These are phyloP conservation scores for Aleiodes alternator DNA, from an alignment of 2,888 invertebrate genomes.

Conservation along the genomic window DNA sequence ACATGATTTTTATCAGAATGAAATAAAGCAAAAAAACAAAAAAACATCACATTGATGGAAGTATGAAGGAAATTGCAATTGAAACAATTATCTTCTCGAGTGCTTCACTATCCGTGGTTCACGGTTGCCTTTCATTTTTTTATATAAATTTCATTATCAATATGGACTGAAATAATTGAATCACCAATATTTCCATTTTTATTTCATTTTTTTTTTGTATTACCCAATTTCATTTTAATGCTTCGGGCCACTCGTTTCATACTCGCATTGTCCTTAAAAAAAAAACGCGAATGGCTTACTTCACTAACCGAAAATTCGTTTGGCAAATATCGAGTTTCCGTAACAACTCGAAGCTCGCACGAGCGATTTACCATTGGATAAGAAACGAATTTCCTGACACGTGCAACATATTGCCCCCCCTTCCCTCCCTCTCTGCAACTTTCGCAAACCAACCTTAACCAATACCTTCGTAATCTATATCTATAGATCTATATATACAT, in stretches of 20 bases:
- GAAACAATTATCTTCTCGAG: no score
- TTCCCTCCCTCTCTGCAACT: slow-evolving; percentile 30
- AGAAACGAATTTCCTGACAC: slow-evolving; percentile 62
- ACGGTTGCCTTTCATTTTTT: no score
- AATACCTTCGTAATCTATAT: slow-evolving; percentile 26
- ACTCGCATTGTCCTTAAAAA: neutral
- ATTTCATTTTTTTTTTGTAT: neutral
- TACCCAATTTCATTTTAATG: neutral
- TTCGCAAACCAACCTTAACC: slow-evolving; percentile 42
- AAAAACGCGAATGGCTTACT: neutral
- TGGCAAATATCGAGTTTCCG: slow-evolving; percentile 45
- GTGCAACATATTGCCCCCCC: slow-evolving; percentile 55
- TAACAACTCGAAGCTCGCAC: slow-evolving; percentile 41
- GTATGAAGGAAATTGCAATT: no score
- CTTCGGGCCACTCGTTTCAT: neutral
- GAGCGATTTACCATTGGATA: slow-evolving; percentile 48
- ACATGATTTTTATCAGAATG: no score
- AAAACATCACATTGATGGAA: no score
- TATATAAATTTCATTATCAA: no score
- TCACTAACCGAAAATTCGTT: slow-evolving; percentile 34
- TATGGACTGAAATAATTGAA: no score
- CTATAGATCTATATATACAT: slow-evolving; percentile 44
- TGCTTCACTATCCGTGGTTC: no score
- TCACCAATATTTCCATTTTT: no score
- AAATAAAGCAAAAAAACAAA: no score